Evolutionary conservation across 1,140 invertebrate species (phyloP), one percentile per base, ranked within the genome.

Genomic region (Tetranychus cinnabarinus): DNA sequence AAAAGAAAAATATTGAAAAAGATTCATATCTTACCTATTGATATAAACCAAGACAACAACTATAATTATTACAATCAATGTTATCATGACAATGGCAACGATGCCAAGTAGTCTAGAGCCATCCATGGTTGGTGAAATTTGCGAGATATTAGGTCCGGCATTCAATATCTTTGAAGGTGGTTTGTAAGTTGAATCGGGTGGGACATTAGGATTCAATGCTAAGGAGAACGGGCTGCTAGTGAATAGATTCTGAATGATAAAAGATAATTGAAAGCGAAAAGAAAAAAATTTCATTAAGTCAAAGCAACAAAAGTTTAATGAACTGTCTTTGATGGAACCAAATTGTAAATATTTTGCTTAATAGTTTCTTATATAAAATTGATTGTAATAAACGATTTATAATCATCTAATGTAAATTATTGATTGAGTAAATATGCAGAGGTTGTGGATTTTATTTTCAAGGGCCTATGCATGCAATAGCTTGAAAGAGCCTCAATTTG

Each of bases 171-270:
- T 58, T 46, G 8, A 8, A 36, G 12, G 56, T 48, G 57, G 61
- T 10, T 10, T 42, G 1, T 42, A 42, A 42, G 5, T 42, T 42
- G 39, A 5, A 58, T n/a, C n/a, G 52, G 65, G 66, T 60, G 61
- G 67, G 61, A 59, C 64, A 70, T 88, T 86, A 66, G 90, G 73
- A 7, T 86, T 84, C 42, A 89, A 77, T 67, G 80, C 83, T 71
- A 87, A 88, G 0, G 87, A 93, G 72, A 90, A 93, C 15, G 87
- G 88, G 71, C 88, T 95, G 52, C 88, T 95, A 0, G 89, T 95
- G 70, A 89, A 95, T 15, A 95, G 73, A 76, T 89, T 86, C 78
- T 79, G 70, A 62, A 58, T 12, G 61, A 23, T 23, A 23, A 23
- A 23, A 23, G 23, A 23, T 23, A 23, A 23, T 23, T 23, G 0